A percentile compares a stretch with the other conserved stretches of the same genome.
These are phyloP conservation scores for Acanthis flammea DNA, from an alignment of 2,797 vertebrate genomes.

Conservation along the genomic window DNA sequence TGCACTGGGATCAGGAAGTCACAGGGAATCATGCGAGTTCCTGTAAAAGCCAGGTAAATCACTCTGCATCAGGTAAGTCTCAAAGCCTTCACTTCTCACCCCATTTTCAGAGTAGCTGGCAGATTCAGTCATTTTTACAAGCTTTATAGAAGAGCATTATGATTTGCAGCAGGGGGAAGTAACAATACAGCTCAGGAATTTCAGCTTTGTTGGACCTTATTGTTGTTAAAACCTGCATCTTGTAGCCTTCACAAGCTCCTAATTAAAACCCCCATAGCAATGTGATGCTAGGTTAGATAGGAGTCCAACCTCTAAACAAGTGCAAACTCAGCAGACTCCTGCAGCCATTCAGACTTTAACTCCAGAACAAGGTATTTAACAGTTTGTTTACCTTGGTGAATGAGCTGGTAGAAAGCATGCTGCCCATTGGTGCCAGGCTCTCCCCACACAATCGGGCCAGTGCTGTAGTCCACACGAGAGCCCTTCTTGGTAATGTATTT, in stretches of 20 bases:
- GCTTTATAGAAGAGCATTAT: neutral
- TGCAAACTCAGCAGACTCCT: neutral
- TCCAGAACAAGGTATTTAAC: neutral
- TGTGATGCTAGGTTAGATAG: neutral
- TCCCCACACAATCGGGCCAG: conserved; percentile 96
- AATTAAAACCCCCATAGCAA: neutral
- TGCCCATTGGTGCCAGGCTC: conserved; percentile 98
- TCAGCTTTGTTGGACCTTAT: neutral
- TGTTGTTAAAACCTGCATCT: neutral
- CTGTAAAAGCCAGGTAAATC: conserved; percentile 63
- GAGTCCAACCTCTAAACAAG: neutral
- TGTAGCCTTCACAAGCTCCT: neutral
- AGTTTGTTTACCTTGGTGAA: conserved; percentile 88
- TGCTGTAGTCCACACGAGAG: conserved; percentile 87
- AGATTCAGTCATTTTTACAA: neutral
- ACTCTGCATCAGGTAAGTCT: neutral
- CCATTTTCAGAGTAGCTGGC: neutral
- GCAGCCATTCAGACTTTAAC: neutral
- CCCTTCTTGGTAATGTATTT: conserved; percentile 93
- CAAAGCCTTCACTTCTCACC: neutral
- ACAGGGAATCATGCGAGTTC: conserved; percentile 93
- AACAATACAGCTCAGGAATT: neutral
- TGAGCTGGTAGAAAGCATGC: conserved; percentile 98
- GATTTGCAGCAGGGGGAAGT: neutral
- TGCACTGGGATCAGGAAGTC: conserved; percentile 95